Evolutionary conservation across 1,140 invertebrate species (phyloP).

Genomic region (Drosophila oshimai): DNA sequence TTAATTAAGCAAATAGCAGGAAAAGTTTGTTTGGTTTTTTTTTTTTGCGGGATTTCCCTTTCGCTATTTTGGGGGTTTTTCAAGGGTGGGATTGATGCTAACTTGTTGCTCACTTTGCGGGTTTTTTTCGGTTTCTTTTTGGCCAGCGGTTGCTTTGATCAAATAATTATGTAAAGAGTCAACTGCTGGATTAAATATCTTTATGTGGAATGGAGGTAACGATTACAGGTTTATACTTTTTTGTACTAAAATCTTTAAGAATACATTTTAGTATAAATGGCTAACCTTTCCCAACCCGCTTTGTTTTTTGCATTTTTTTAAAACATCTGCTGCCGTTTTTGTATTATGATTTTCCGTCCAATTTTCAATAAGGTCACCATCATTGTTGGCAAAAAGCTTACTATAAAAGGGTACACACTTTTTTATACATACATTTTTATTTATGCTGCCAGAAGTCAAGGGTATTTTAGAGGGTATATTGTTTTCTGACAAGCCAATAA

Average conservation of each 20-base stretch:
- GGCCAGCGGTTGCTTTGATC: constrained; percentile 3
- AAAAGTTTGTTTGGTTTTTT: constrained; percentile 39
- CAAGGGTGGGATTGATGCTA: constrained; percentile 53
- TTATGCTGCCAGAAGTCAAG: not conserved
- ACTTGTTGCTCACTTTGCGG: constrained; percentile 46
- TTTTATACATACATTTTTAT: not conserved
- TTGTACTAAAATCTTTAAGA: not conserved
- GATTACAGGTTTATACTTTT: not conserved
- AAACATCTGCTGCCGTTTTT: not conserved
- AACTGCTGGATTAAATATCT: not conserved
- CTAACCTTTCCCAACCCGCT: not conserved
- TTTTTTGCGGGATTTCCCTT: constrained; percentile 11
- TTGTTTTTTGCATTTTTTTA: not conserved
- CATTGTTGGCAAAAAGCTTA: too few relatives aligned
- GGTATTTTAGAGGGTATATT: not conserved
- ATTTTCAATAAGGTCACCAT: too few relatives aligned
- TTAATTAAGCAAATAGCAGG: constrained; percentile 76
- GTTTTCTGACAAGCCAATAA: too few relatives aligned
- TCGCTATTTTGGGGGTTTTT: constrained; percentile 23
- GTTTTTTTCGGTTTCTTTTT: not conserved
- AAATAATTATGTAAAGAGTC: constrained; percentile 24
- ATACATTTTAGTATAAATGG: too few relatives aligned
- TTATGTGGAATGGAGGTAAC: not conserved
- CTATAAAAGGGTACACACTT: not conserved
- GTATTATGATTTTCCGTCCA: not conserved